These are phyloP conservation scores for Drosophila limbata DNA, from an alignment of 2,888 invertebrate genomes.

Conservation along the genomic window DNA sequence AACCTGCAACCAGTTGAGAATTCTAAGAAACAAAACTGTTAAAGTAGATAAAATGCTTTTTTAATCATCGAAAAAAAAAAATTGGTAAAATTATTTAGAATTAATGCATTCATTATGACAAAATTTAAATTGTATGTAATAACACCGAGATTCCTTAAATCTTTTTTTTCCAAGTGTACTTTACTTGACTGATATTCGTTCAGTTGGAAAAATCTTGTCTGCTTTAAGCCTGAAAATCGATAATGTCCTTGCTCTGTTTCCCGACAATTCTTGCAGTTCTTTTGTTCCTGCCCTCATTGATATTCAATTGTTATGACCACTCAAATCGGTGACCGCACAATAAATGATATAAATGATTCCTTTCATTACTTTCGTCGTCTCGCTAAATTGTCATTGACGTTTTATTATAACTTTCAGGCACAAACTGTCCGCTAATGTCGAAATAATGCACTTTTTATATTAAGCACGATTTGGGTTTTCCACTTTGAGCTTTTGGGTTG, in stretches of 20 bases:
- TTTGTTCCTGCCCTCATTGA: slow-evolving; percentile 36
- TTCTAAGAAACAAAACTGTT: too few species aligned
- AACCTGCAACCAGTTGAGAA: too few species aligned
- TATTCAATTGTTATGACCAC: slow-evolving; percentile 64
- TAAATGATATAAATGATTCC: slow-evolving; percentile 66
- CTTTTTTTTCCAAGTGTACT: slow-evolving; percentile 14
- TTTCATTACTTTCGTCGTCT: slow-evolving; percentile 22
- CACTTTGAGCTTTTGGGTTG: slow-evolving; percentile 1
- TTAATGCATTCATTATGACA: not conserved
- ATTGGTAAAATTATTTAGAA: too few species aligned
- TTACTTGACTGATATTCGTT: slow-evolving; percentile 51
- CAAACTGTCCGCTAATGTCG: slow-evolving; percentile 51
- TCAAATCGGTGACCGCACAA: slow-evolving; percentile 53
- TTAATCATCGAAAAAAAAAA: too few species aligned
- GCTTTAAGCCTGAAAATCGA: slow-evolving; percentile 40
- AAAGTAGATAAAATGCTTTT: too few species aligned
- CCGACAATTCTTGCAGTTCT: not conserved
- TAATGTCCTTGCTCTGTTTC: slow-evolving; percentile 18
- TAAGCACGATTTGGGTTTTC: slow-evolving; percentile 8
- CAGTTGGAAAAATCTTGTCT: slow-evolving; percentile 4
- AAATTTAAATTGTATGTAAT: not conserved
- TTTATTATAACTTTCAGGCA: slow-evolving; percentile 60
- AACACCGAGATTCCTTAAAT: not conserved
- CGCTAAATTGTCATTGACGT: slow-evolving; percentile 50
- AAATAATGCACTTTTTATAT: slow-evolving; percentile 72